phyloP scores from a whole-genome alignment of 2,113 vertebrate genomes.

The Cynocephalus volans region DNA sequence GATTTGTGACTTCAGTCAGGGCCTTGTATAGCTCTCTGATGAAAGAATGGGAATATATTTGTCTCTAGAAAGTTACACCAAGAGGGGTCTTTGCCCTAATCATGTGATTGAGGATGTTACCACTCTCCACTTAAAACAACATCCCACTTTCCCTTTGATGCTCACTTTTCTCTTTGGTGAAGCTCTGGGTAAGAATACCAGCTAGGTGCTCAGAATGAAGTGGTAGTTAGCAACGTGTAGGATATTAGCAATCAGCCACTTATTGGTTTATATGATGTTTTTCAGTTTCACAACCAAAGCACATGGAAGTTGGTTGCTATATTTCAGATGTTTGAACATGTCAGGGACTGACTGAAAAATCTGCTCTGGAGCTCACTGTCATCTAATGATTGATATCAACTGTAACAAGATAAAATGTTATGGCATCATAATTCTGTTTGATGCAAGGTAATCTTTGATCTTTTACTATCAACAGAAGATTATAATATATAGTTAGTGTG shows the following conservation, averaged over 20 bases:
- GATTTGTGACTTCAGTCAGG: neutral
- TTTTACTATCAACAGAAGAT: slow-evolving; percentile 88
- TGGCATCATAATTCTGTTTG: slow-evolving; percentile 88
- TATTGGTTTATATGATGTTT: slow-evolving; percentile 60
- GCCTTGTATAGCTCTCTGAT: slow-evolving; percentile 62
- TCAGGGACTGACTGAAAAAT: slow-evolving; percentile 83
- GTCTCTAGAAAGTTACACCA: slow-evolving; percentile 65
- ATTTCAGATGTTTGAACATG: slow-evolving; percentile 80
- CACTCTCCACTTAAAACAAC: slow-evolving; percentile 77
- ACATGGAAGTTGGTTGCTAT: slow-evolving; percentile 67
- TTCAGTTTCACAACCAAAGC: slow-evolving; percentile 73
- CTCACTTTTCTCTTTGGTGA: slow-evolving; percentile 50
- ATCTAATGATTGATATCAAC: slow-evolving; percentile 87
- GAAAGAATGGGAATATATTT: neutral
- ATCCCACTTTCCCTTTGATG: neutral
- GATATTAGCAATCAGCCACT: neutral
- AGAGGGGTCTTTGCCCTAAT: neutral
- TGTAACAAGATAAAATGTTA: slow-evolving; percentile 90
- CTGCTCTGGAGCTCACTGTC: slow-evolving; percentile 84
- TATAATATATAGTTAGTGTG: slow-evolving; percentile 86
- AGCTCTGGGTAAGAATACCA: neutral
- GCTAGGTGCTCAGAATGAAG: slow-evolving; percentile 47
- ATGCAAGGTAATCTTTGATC: slow-evolving; percentile 89
- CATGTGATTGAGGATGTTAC: slow-evolving; percentile 68
- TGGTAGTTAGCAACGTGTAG: slow-evolving; percentile 58